Base-by-base conservation (phyloP, 2,113 vertebrate species). In the Cryptomyrus ogoouensis region DNA sequence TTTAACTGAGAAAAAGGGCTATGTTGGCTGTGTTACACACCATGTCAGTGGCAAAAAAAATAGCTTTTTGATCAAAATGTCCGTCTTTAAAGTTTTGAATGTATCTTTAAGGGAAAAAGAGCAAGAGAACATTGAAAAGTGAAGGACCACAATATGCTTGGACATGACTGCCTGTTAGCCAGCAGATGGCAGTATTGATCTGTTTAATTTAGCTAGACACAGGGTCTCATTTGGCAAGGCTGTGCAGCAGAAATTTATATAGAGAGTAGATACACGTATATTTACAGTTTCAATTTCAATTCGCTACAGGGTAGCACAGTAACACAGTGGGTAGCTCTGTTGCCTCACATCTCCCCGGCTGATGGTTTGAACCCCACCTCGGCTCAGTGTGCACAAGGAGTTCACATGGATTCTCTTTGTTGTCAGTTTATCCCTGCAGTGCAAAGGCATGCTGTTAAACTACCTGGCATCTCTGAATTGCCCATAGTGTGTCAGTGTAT, bases 141-240 rank as follows among this genome's bases (percentile, higher is more conserved):
- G 5, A 83, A 47, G 80, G 42, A 84, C 21, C 24, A 44, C 39
- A n/a, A 5, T 84, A 47, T 47, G 83, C 44, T 47, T 42, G 74
- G 35, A 42, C 19, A 12, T 9, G 13, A 46, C 35, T 83, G 35
- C n/a, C 27, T 89, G 24, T 27, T 42, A n/a, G 17, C 21, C 88
- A 83, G 31, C 74, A 89, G 88, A 56, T 89, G 74, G 74, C 88
- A 83, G 88, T 44, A 89, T 83, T 42, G 47, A 15, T 49, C 49
- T 50, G 35, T 44, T 42, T 24, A 53, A 49, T 27, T 17, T 19
- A 19, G 47, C n/a, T 19, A 31, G 49, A 12, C 10, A 12, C 19
- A 31, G 13, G 17, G 44, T 47, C 44, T 47, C 17, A 84, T 21
- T 24, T 3, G 39, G 21, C 21, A 84, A 84, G 27, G 31, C 15